These are phyloP conservation scores for Drosophila miranda DNA, from an alignment of 1,140 invertebrate species.

Conservation along the genomic window DNA sequence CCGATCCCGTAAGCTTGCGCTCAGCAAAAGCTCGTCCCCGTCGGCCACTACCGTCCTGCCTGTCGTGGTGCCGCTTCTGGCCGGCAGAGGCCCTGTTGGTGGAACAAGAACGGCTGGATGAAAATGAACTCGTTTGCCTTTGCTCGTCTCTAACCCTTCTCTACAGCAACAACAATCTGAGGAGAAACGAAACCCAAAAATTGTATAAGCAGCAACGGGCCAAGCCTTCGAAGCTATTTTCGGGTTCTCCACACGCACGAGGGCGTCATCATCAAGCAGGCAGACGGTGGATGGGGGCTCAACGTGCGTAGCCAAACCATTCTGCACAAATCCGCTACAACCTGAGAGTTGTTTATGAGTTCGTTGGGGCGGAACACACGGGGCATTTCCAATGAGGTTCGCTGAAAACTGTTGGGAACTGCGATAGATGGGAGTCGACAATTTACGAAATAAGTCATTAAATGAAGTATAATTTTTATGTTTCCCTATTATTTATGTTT, in stretches of 20 bases:
- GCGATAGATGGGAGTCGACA: conserved; percentile 16
- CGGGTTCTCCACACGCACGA: conserved; percentile 38
- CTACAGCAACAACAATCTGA: neutral
- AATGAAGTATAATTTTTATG: neutral
- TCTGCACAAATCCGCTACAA: conserved; percentile 35
- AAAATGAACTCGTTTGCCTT: no score
- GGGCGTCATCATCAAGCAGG: conserved; percentile 26
- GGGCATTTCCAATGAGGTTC: conserved; percentile 43
- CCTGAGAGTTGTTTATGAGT: conserved; percentile 55
- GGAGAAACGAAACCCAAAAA: conserved; percentile 14
- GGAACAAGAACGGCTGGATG: neutral
- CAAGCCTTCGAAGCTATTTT: conserved; percentile 63
- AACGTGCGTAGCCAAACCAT: conserved; percentile 47
- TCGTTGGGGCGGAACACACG: conserved; percentile 48
- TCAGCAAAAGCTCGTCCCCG: conserved; percentile 45
- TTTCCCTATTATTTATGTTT: neutral
- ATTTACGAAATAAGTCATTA: conserved; percentile 17
- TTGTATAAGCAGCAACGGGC: conserved; percentile 33
- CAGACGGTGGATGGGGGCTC: neutral
- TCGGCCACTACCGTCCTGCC: conserved; percentile 49
- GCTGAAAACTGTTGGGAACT: conserved; percentile 36
- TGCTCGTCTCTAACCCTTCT: no score
- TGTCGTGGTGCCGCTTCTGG: conserved; percentile 49
- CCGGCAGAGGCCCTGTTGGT: conserved; percentile 63
- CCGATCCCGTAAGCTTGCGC: conserved; percentile 49